Evolutionary conservation across 2,888 invertebrate species (phyloP).

Genomic region (Archips crataeganus): DNA sequence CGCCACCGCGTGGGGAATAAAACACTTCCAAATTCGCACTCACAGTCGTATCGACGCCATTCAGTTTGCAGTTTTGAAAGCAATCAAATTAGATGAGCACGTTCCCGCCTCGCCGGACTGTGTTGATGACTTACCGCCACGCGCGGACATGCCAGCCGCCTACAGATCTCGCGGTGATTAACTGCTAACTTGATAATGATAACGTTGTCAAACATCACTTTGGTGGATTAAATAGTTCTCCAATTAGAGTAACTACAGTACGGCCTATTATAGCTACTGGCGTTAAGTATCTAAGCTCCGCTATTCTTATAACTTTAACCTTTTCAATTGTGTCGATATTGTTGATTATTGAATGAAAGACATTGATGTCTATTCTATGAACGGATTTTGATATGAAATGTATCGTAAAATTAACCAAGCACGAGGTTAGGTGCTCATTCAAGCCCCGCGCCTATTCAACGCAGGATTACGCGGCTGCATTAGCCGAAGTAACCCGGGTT

Average conservation of each 20-base stretch:
- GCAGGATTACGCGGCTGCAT: neutral
- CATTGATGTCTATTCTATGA: neutral
- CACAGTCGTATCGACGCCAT: constrained; percentile 72
- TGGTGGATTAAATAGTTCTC: neutral
- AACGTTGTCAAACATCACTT: constrained; percentile 13
- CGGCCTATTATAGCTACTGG: neutral
- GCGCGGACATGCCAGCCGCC: constrained; percentile 3
- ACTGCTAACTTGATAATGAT: constrained; percentile 23
- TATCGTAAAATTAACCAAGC: neutral
- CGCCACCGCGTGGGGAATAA: constrained; percentile 55
- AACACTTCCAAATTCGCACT: constrained; percentile 71
- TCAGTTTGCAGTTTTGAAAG: constrained; percentile 72
- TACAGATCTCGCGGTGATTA: constrained; percentile 10
- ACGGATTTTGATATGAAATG: neutral
- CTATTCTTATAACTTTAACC: neutral
- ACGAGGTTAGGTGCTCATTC: neutral
- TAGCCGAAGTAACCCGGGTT: neutral
- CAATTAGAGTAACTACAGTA: neutral
- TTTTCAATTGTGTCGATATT: neutral
- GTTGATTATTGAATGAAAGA: constrained; percentile 1
- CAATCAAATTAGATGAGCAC: constrained; percentile 60
- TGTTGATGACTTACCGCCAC: constrained; percentile 50
- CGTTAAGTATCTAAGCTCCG: no score
- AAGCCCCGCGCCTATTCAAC: neutral
- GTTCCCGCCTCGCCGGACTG: constrained; percentile 43